Conservation (phyloP, 92 coral and sea anemone species). For the Pocillopora grandis region DNA sequence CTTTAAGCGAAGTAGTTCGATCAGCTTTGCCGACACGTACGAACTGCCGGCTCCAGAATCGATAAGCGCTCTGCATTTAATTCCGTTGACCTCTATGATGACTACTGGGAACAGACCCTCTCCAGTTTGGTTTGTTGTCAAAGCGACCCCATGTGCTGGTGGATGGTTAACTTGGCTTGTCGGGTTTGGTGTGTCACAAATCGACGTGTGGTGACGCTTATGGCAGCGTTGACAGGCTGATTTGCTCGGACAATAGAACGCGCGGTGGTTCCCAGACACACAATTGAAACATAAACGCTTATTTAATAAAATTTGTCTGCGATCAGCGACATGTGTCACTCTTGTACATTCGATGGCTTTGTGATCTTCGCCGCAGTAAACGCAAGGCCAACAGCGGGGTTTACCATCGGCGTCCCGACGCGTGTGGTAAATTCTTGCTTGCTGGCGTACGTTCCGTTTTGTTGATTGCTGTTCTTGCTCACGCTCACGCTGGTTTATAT, state of each 20-base stretch:
- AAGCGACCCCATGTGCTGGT: background rate
- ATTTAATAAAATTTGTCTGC: background rate
- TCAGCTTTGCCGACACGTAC: constrained; percentile 28
- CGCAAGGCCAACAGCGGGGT: background rate
- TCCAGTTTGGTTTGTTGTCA: background rate
- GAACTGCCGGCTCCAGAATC: constrained; percentile 31
- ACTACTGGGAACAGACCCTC: constrained; percentile 26
- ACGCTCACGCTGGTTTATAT: no score
- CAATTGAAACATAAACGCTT: constrained; percentile 31
- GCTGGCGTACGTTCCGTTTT: background rate
- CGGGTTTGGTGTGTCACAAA: constrained; percentile 5
- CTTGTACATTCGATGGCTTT: constrained; percentile 18
- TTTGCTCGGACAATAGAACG: constrained; percentile 11
- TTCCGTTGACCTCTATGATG: constrained; percentile 28
- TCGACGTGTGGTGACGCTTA: background rate
- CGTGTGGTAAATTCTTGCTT: background rate
- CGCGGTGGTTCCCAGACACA: constrained; percentile 12
- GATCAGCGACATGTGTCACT: constrained; percentile 6
- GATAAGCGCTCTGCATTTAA: constrained; percentile 5
- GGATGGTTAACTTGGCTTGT: background rate
- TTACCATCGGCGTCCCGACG: background rate
- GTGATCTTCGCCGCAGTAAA: background rate
- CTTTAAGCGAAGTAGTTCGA: constrained; percentile 17
- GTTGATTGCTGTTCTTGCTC: background rate
- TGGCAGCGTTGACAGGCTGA: background rate